phyloP scores from a whole-genome alignment of 2,888 invertebrate species.

The Pachydiplax longipennis region DNA sequence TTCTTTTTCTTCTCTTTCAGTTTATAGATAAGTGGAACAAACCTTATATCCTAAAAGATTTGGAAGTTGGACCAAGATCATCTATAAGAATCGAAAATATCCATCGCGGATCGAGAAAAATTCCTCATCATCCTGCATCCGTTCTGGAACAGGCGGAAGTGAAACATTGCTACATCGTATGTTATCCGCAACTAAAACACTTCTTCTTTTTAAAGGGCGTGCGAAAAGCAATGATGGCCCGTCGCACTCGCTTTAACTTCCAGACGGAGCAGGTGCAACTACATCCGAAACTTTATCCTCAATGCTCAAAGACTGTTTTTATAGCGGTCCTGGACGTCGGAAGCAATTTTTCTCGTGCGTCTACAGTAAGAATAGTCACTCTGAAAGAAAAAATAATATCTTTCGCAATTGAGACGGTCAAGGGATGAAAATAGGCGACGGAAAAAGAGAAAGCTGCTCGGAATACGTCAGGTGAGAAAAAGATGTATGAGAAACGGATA shows the following conservation, averaged over 20 bases:
- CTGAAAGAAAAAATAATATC: not conserved
- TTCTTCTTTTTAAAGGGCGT: too few species aligned
- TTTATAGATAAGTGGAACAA: too few species aligned
- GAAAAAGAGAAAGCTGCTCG: not conserved
- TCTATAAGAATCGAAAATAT: too few species aligned
- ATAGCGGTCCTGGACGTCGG: not conserved
- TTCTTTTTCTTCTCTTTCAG: too few species aligned
- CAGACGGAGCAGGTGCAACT: not conserved
- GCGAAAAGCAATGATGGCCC: too few species aligned
- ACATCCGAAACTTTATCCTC: not conserved
- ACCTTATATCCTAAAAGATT: too few species aligned
- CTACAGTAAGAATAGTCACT: not conserved
- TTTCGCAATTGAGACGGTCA: not conserved
- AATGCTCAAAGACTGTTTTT: not conserved
- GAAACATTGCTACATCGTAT: too few species aligned
- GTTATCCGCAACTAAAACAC: too few species aligned
- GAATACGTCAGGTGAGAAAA: not conserved
- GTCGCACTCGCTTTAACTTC: not conserved
- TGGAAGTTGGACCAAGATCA: too few species aligned
- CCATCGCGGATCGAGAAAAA: too few species aligned
- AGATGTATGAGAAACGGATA: not conserved
- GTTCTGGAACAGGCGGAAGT: too few species aligned
- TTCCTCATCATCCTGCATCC: too few species aligned
- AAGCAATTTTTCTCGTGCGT: not conserved
- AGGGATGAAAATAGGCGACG: not conserved